Evolutionary conservation across 1,140 invertebrate species (phyloP).

Genomic region (Euwallacea similis): DNA sequence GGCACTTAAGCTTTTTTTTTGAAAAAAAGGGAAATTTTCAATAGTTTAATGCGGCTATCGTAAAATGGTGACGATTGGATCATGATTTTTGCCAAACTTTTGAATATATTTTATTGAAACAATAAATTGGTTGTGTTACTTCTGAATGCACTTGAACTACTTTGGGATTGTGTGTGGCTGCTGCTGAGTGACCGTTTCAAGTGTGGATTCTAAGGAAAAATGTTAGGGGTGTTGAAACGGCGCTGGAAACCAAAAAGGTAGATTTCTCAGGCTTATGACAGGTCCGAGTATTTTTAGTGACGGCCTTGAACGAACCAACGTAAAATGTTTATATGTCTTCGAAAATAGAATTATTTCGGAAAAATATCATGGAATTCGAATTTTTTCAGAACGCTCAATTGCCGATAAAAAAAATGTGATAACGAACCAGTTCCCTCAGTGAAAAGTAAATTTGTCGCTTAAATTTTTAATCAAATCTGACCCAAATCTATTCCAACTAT

Average conservation of each 20-base stretch:
- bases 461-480: too few relatives aligned
- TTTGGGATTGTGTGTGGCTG: neutral
- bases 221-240: conserved; percentile 50
- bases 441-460: too few relatives aligned
- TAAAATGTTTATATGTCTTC: conserved; percentile 32
- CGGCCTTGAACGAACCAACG: conserved; percentile 30
- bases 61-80: too few relatives aligned
- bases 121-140: neutral
- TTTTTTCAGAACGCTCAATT: too few relatives aligned
- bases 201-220: conserved; percentile 22
- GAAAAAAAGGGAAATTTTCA: too few relatives aligned
- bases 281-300: conserved; percentile 27
- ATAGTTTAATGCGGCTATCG: too few relatives aligned
- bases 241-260: conserved; percentile 53
- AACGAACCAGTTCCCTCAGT: too few relatives aligned
- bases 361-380: neutral
- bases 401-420: too few relatives aligned
- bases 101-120: conserved; percentile 4
- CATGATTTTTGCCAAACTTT: conserved; percentile 6
- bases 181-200: neutral
- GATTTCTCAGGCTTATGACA: neutral
- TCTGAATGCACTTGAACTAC: neutral
- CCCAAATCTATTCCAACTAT: neutral
- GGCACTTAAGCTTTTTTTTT: too few relatives aligned
- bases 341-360: conserved; percentile 35